Evolutionary conservation across 2,888 invertebrate genomes (phyloP).

Genomic region (Cheilosia vulpina): DNA sequence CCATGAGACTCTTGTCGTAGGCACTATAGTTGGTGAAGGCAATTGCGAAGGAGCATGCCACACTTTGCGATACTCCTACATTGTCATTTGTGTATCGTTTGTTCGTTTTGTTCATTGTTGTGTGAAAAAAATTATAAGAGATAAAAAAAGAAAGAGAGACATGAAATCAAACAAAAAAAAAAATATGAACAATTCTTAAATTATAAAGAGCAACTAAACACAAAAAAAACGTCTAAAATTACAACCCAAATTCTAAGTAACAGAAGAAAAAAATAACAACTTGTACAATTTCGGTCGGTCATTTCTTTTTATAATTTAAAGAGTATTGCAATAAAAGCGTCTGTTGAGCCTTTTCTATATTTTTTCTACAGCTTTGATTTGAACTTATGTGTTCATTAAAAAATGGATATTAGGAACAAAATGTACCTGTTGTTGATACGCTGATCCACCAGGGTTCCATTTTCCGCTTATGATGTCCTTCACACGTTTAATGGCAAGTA

Average conservation of each 20-base stretch:
- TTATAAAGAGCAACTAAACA: constrained; percentile 45
- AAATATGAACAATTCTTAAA: constrained; percentile 19
- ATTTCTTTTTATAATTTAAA: not conserved
- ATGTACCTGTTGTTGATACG: constrained; percentile 82
- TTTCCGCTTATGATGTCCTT: constrained; percentile 96
- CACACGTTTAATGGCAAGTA: constrained; percentile 97
- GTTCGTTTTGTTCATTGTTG: constrained; percentile 38
- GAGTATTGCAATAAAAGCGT: constrained; percentile 19
- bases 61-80: constrained; percentile 80
- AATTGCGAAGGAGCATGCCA: constrained; percentile 81
- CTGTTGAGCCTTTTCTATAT: constrained; percentile 9
- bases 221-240: constrained; percentile 21
- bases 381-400: no score
- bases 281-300: constrained; percentile 35
- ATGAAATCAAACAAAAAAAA: constrained; percentile 47
- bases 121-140: constrained; percentile 58
- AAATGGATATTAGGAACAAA: not conserved
- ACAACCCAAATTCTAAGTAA: not conserved
- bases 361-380: constrained; percentile 3
- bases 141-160: constrained; percentile 57
- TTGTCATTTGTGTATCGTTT: constrained; percentile 55
- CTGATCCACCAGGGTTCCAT: constrained; percentile 84
- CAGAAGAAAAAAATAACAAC: constrained; percentile 8
- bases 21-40: constrained; percentile 82
- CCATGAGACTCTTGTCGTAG: constrained; percentile 82